Conservation (phyloP, 2,113 vertebrate genomes). For the Microcebus jonahi region DNA sequence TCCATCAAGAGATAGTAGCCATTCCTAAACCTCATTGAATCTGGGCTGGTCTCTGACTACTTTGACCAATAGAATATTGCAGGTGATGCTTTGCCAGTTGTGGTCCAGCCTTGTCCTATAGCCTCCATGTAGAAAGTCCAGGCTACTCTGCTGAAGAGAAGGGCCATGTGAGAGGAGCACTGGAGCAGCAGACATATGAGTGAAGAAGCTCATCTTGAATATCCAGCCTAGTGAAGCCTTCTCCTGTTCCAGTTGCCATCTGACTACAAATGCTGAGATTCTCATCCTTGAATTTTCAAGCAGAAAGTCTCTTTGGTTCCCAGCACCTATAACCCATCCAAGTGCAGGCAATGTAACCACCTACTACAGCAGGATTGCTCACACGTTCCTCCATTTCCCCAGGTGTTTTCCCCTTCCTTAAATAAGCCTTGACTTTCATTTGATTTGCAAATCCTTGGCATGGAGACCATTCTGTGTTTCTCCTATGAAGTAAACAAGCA, state of each 20-base stretch:
- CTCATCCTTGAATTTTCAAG: constrained; percentile 23
- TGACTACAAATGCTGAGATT: not conserved
- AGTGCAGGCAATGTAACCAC: not conserved
- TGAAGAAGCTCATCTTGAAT: constrained; percentile 37
- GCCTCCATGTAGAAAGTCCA: not conserved
- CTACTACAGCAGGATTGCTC: constrained; percentile 2
- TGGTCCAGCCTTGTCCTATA: not conserved
- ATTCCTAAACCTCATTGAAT: not conserved
- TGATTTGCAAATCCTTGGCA: not conserved
- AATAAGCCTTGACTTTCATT: not conserved
- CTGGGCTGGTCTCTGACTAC: not conserved
- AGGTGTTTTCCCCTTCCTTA: not conserved
- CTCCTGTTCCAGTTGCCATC: not conserved
- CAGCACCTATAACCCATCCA: not conserved
- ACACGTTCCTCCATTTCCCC: not conserved
- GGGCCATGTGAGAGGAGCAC: not conserved
- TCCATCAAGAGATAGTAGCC: not conserved
- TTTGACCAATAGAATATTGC: not conserved
- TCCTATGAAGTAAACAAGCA: not conserved
- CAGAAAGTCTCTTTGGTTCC: constrained; percentile 29
- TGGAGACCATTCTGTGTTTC: not conserved
- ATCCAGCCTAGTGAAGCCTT: not conserved
- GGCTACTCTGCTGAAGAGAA: not conserved
- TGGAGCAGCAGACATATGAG: not conserved
- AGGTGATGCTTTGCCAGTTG: not conserved